Evolutionary conservation across 64 coral and sea anemone species (phyloP).

Genomic region (Montipora sp.): DNA sequence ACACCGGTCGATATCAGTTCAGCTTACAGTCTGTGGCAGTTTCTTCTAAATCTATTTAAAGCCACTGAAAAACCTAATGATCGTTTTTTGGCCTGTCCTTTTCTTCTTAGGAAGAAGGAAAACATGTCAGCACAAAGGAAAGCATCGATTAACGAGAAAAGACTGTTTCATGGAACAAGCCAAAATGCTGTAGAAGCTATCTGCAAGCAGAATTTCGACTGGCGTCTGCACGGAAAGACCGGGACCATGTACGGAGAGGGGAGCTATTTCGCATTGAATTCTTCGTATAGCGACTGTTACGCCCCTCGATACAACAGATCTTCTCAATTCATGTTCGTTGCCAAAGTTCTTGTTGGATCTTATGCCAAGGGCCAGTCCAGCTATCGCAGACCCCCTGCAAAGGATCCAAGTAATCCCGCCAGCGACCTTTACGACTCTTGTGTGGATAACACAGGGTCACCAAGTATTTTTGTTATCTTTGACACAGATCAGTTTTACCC

Average conservation of each 20-base stretch:
- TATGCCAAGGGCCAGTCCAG: conserved; percentile 58
- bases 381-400: conserved; percentile 21
- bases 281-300: conserved; percentile 44
- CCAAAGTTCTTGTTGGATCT: conserved; percentile 69
- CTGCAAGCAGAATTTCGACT: conserved; percentile 67
- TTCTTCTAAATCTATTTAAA: too few species aligned
- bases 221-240: conserved; percentile 49
- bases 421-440: conserved; percentile 64
- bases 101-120: background rate
- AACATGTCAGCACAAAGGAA: background rate
- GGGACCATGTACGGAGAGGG: conserved; percentile 5
- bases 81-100: too few species aligned
- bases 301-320: background rate
- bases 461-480: conserved; percentile 73
- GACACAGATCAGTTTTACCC: conserved; percentile 68
- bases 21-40: too few species aligned
- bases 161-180: conserved; percentile 49
- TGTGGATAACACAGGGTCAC: conserved; percentile 54
- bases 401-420: background rate
- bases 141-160: background rate
- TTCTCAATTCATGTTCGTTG: conserved; percentile 34
- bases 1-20: too few species aligned
- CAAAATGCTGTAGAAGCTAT: conserved; percentile 5
- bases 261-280: conserved; percentile 38
- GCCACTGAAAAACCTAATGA: background rate